These are phyloP conservation scores for Gymnorhina tibicen DNA, from an alignment of 2,113 vertebrate species.

Conservation along the genomic window DNA sequence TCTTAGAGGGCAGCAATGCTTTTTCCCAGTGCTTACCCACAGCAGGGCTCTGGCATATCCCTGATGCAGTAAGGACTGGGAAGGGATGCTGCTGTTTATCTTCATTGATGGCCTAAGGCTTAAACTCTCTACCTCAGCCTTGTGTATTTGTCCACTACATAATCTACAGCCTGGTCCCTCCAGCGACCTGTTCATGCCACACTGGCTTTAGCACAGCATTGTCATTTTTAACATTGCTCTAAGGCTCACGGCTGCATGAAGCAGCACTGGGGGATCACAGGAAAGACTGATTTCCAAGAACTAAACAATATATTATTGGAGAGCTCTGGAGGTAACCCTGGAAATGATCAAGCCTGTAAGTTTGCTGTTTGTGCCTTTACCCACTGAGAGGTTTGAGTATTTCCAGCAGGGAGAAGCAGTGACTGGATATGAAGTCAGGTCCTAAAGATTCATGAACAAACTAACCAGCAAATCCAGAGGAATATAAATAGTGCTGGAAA, in stretches of 20 bases:
- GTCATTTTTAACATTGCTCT: neutral
- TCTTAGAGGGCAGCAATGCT: neutral
- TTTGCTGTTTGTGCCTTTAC: neutral
- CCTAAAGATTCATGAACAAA: neutral
- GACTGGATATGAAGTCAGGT: neutral
- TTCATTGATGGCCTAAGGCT: neutral
- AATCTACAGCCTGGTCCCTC: neutral
- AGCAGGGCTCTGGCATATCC: neutral
- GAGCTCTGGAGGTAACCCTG: neutral
- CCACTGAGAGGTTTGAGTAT: neutral
- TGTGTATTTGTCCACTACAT: neutral
- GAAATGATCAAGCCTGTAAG: neutral
- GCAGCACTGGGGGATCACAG: neutral
- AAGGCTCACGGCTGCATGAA: neutral
- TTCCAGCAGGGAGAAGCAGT: neutral
- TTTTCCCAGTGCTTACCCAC: neutral
- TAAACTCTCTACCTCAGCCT: neutral
- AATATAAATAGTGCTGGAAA: neutral
- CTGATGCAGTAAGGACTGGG: neutral
- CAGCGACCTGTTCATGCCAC: neutral
- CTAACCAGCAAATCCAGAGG: neutral
- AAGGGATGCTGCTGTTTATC: neutral
- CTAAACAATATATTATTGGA: neutral
- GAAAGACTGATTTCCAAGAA: neutral
- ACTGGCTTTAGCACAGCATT: neutral